phyloP scores from a whole-genome alignment of 1,140 invertebrate species.

The Trinorchestia longiramus region DNA sequence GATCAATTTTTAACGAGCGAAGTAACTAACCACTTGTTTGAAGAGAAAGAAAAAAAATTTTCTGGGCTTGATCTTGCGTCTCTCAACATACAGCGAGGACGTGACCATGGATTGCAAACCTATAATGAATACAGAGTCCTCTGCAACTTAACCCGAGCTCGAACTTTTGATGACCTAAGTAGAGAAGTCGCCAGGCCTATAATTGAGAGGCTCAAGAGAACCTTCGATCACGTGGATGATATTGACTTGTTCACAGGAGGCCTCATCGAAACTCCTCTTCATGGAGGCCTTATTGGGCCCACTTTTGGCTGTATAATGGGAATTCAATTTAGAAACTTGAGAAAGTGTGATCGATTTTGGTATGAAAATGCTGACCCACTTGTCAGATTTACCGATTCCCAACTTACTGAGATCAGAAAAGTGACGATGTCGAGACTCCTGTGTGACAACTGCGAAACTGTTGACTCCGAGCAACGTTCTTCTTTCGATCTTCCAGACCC shows the following conservation, averaged over 20 bases:
- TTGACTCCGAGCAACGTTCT: constrained; percentile 86
- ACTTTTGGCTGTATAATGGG: constrained; percentile 76
- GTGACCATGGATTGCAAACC: constrained; percentile 77
- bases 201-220: constrained; percentile 70
- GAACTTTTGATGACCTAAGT: constrained; percentile 82
- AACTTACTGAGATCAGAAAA: constrained; percentile 94
- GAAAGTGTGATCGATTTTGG: constrained; percentile 94
- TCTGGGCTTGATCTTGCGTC: constrained; percentile 89
- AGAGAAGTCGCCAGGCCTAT: constrained; percentile 72
- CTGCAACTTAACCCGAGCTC: constrained; percentile 76
- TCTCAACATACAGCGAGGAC: constrained; percentile 86
- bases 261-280: constrained; percentile 73
- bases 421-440: constrained; percentile 89
- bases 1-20: constrained; percentile 74
- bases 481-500: constrained; percentile 85
- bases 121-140: constrained; percentile 76
- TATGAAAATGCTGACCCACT: constrained; percentile 74
- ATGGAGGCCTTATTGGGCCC: constrained; percentile 74
- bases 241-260: constrained; percentile 72
- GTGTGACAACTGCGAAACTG: constrained; percentile 93
- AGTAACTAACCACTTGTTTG: constrained; percentile 75
- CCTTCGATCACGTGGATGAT: constrained; percentile 74
- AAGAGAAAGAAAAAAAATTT: constrained; percentile 71
- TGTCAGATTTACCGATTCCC: constrained; percentile 76
- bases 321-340: constrained; percentile 75